phyloP scores from a whole-genome alignment of 2,113 vertebrate genomes.

The Oncorhynchus gorbuscha region DNA sequence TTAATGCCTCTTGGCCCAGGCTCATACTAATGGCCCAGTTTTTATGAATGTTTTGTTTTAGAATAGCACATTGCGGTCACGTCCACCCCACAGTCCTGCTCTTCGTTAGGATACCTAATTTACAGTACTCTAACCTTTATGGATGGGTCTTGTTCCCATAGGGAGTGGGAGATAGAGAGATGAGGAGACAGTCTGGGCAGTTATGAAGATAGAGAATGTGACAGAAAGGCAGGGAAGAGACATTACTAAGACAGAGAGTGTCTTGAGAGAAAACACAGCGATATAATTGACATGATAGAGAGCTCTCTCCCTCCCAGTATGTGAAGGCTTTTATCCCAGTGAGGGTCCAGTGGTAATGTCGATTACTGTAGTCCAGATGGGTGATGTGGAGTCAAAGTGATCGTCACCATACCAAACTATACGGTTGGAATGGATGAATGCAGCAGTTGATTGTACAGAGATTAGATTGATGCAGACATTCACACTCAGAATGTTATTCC shows the following conservation, averaged over 20 bases:
- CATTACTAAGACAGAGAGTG: too few species aligned
- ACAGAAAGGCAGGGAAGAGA: background rate
- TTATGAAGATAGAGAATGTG: background rate
- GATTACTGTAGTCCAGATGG: background rate
- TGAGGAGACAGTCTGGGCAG: background rate
- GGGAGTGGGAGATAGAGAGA: background rate
- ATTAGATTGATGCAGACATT: background rate
- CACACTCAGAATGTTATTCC: background rate
- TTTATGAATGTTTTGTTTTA: constrained; percentile 24
- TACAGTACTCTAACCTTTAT: background rate
- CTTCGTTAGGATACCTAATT: background rate
- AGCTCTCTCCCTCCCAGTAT: background rate
- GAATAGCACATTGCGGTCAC: background rate
- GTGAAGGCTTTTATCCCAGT: background rate
- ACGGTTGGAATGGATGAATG: background rate
- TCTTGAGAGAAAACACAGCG: background rate
- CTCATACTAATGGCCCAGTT: constrained; percentile 39
- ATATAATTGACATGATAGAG: background rate
- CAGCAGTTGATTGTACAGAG: background rate
- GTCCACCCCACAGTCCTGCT: background rate
- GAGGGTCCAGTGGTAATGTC: background rate
- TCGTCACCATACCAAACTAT: too few species aligned
- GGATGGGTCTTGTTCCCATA: background rate
- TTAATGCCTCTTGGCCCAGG: constrained; percentile 56
- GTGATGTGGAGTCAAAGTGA: background rate